phyloP scores from a whole-genome alignment of 2,113 vertebrate genomes.

The Channa argus region DNA sequence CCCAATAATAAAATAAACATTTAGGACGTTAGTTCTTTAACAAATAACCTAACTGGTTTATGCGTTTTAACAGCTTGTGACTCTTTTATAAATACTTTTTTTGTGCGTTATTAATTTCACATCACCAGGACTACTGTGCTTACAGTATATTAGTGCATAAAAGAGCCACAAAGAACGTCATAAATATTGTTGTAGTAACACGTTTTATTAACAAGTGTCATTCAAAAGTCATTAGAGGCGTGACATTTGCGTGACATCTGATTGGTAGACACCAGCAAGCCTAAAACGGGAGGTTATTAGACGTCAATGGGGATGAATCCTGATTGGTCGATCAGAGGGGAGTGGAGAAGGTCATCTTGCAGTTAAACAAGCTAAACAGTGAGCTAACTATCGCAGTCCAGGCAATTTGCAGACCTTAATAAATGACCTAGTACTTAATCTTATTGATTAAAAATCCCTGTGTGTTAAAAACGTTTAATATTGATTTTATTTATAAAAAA shows the following conservation, averaged over 20 bases:
- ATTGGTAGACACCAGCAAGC: slow-evolving; percentile 59
- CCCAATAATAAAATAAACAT: not conserved
- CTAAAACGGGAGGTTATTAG: slow-evolving; percentile 26
- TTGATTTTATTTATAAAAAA: not conserved
- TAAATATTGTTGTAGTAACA: not conserved
- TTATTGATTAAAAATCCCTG: not conserved
- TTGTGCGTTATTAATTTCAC: not conserved
- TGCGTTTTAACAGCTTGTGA: not conserved
- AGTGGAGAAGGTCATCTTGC: slow-evolving; percentile 43
- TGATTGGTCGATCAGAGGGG: slow-evolving; percentile 70
- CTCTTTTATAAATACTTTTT: not conserved
- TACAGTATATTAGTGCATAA: not conserved
- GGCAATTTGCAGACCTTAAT: not conserved
- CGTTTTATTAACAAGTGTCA: not conserved
- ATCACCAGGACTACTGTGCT: rapidly evolving
- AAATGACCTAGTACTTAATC: not conserved
- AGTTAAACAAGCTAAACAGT: not conserved
- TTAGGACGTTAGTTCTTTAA: not conserved
- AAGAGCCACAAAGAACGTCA: not conserved
- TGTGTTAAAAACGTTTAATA: not conserved
- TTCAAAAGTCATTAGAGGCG: slow-evolving; percentile 43
- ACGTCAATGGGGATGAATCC: slow-evolving; percentile 24
- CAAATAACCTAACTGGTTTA: not conserved
- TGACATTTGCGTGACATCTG: slow-evolving; percentile 23
- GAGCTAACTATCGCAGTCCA: not conserved